These are phyloP conservation scores for Thinocorus orbignyianus DNA, from an alignment of 2,113 vertebrate species.

Conservation along the genomic window DNA sequence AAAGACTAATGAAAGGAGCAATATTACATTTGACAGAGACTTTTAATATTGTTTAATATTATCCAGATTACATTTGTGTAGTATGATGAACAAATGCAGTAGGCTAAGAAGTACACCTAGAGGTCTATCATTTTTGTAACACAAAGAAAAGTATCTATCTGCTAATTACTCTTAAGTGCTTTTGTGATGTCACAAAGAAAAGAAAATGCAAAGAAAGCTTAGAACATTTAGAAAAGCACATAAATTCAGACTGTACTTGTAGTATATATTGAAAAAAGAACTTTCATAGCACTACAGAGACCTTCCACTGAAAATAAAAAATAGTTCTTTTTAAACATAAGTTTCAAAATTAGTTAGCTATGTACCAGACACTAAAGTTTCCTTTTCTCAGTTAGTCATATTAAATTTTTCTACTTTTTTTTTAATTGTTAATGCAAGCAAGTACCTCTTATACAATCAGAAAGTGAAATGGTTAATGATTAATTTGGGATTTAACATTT, in stretches of 20 bases:
- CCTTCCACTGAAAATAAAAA: neutral
- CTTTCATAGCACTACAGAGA: neutral
- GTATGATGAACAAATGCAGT: neutral
- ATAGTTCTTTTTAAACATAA: neutral
- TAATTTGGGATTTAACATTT: neutral
- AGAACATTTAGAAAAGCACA: neutral
- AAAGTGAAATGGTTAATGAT: conserved; percentile 13
- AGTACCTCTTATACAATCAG: neutral
- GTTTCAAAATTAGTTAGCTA: neutral
- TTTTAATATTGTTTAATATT: conserved; percentile 60
- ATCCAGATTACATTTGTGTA: conserved; percentile 34
- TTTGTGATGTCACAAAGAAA: conserved; percentile 15
- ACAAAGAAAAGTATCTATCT: neutral
- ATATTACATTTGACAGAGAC: neutral
- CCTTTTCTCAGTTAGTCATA: neutral
- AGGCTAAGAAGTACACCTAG: neutral
- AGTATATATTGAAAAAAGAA: neutral
- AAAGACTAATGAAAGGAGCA: neutral
- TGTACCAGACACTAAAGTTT: neutral
- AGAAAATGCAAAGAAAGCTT: neutral
- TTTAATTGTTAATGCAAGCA: conserved; percentile 20
- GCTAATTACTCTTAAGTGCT: conserved; percentile 16
- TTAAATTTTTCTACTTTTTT: neutral
- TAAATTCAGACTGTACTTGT: neutral
- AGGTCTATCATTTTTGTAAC: neutral